Conservation (phyloP, 2,888 invertebrate genomes). For the Campaea margaritaria region DNA sequence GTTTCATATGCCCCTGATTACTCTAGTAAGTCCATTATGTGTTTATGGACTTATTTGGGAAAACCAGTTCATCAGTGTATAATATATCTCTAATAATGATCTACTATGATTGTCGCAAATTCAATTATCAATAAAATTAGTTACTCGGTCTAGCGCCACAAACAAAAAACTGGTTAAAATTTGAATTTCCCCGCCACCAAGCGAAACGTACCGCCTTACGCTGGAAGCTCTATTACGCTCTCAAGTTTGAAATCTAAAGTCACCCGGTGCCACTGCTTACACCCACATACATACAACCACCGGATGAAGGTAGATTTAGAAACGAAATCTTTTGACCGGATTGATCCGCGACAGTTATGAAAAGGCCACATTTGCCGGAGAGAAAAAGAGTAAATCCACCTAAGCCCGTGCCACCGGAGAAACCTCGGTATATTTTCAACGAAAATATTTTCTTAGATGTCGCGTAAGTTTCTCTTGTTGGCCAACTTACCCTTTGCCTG, state of each 20-base stretch:
- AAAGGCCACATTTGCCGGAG: constrained; percentile 68
- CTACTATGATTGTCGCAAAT: too few species aligned
- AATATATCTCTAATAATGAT: too few species aligned
- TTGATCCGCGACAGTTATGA: constrained; percentile 79
- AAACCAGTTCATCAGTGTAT: too few species aligned
- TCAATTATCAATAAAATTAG: too few species aligned
- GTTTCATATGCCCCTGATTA: too few species aligned
- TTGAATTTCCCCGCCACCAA: too few species aligned
- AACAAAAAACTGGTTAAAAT: too few species aligned
- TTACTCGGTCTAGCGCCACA: too few species aligned
- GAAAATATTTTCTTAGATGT: constrained; percentile 75
- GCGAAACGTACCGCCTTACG: too few species aligned
- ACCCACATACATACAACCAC: constrained; percentile 39
- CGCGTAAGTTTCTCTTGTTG: constrained; percentile 63
- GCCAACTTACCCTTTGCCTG: constrained; percentile 46
- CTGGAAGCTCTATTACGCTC: too few species aligned
- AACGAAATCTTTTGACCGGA: constrained; percentile 68
- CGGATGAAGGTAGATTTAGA: constrained; percentile 66
- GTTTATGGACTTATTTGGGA: too few species aligned
- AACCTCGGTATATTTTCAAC: constrained; percentile 73
- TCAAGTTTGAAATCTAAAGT: background rate
- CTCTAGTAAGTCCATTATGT: too few species aligned
- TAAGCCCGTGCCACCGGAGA: constrained; percentile 63
- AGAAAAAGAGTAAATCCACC: constrained; percentile 67
- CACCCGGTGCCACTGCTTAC: background rate